Conservation (phyloP, 1,140 invertebrate species). For the Drosophila sulfurigaster region DNA sequence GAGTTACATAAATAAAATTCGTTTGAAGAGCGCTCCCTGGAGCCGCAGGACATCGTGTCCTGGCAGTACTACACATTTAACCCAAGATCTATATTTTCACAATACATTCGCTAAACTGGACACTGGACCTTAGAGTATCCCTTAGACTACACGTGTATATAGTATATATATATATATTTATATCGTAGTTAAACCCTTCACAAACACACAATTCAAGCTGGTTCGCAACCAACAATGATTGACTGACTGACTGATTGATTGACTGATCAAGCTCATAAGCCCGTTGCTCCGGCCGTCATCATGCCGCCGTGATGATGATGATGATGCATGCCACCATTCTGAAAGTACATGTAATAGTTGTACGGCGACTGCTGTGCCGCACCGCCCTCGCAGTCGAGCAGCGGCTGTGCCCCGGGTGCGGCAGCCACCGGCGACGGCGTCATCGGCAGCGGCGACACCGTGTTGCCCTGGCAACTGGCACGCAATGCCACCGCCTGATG, state of each 20-base stretch:
- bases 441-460: slow-evolving; percentile 71
- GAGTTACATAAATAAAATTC: slow-evolving; percentile 72
- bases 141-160: slow-evolving; percentile 25
- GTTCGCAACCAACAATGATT: slow-evolving; percentile 21
- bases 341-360: slow-evolving; percentile 90
- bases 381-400: slow-evolving; percentile 71
- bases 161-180: slow-evolving; percentile 24
- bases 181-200: slow-evolving; percentile 49
- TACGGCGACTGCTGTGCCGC: slow-evolving; percentile 87
- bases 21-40: slow-evolving; percentile 42
- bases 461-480: slow-evolving; percentile 79
- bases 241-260: slow-evolving; percentile 36
- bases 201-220: slow-evolving; percentile 11
- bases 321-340: slow-evolving; percentile 85
- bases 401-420: slow-evolving; percentile 59
- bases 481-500: slow-evolving; percentile 81
- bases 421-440: slow-evolving; percentile 73
- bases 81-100: background rate
- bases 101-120: slow-evolving; percentile 2
- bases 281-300: slow-evolving; percentile 81
- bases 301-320: slow-evolving; percentile 82
- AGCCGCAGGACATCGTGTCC: slow-evolving; percentile 11
- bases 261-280: slow-evolving; percentile 70
- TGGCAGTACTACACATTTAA: slow-evolving; percentile 16
- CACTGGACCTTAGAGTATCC: slow-evolving; percentile 5